phyloP scores from a whole-genome alignment of 1,140 invertebrate species.

The Whitmania pigra region DNA sequence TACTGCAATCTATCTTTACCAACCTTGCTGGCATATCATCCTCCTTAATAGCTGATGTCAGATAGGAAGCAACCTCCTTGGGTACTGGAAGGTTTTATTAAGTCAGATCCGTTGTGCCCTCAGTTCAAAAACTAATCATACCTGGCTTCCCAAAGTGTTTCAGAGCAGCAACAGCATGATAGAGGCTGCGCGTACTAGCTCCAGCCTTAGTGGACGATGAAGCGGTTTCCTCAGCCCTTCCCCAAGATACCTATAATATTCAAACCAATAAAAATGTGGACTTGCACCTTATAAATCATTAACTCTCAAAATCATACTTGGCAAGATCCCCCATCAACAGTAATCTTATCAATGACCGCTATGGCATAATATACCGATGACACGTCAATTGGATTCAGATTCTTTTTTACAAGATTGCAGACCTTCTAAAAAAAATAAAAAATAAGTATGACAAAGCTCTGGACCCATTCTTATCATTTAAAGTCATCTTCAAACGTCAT shows the following conservation, averaged over 20 bases:
- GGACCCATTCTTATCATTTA: background rate
- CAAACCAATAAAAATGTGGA: background rate
- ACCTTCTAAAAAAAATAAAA: constrained; percentile 42
- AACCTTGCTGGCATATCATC: constrained; percentile 62
- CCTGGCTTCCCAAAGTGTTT: constrained; percentile 40
- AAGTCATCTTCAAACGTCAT: background rate
- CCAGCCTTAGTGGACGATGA: constrained; percentile 42
- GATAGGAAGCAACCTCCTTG: constrained; percentile 47
- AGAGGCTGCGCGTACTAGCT: constrained; percentile 37
- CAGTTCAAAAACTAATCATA: constrained; percentile 23
- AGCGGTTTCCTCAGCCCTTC: constrained; percentile 37
- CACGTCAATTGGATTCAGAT: constrained; percentile 39
- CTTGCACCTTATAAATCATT: background rate
- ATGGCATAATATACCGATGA: constrained; percentile 48
- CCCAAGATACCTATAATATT: background rate
- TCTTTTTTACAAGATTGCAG: constrained; percentile 45
- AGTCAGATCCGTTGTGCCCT: background rate
- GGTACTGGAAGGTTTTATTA: background rate
- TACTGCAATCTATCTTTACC: constrained; percentile 22
- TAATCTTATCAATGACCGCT: constrained; percentile 44
- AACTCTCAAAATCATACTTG: background rate
- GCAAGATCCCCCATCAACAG: background rate
- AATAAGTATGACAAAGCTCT: background rate
- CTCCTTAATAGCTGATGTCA: constrained; percentile 58
- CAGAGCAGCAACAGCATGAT: constrained; percentile 37